Evolutionary conservation across 2,888 invertebrate genomes (phyloP), one percentile per base, ranked within the genome.

Genomic region (Drosophila anomalata): DNA sequence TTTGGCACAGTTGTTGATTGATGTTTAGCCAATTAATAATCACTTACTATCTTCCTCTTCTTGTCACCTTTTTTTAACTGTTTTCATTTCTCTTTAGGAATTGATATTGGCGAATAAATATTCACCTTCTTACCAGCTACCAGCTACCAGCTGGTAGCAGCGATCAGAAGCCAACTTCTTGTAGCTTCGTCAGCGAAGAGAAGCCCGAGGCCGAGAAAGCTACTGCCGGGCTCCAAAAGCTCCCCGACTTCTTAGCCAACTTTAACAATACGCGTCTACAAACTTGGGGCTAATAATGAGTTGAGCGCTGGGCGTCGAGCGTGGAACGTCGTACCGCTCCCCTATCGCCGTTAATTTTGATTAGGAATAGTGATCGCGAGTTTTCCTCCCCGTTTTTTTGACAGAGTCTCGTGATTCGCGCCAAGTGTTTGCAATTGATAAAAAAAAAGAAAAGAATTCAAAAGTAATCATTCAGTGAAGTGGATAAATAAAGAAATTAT

Each of bases 281-380:
- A 59, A 59, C 63, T 42, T 20, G 41, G 14, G 7, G 57, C 47
- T 48, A 36, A 39, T 48, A 36, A 39, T 47, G 69, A 57, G 77
- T 83, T 79, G 76, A 81, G 87, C 76, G 80, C 57, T 79, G 84
- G 77, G 69, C 77, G 79, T 79, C 75, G 81, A 81, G 76, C 78
- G 76, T 76, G 75, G 75, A 78, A 83, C 79, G 83, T 77, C 58
- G 39, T 73, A 72, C 60, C 62, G 20, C 41, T 54, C 55, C 26
- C 48, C 66, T 33, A 22, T 36, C 24, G 29, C 17, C 33, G 44
- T 44, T 12, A 26, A 67, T 46, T 36, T 36, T 26, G 24, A 26
- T 29, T 31, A 24, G 26, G 36, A 36, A 36, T 14, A 6, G 42
- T 50, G 47, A 48, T 24, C 55, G 47, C 61, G 41, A 52, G 52